phyloP scores from a whole-genome alignment of 2,888 invertebrate species.

The Flexamia atlantica region DNA sequence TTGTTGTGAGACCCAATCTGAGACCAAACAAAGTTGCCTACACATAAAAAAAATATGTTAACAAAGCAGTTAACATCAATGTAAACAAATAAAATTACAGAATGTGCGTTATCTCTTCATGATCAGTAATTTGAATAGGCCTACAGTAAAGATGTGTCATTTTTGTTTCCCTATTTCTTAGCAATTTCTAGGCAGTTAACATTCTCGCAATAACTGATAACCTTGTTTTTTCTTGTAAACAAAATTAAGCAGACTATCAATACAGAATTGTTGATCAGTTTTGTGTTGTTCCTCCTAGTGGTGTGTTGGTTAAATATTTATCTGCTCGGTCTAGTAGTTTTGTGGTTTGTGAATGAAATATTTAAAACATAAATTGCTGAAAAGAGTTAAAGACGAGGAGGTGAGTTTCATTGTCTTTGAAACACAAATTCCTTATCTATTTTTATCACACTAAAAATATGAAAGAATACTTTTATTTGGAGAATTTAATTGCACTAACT shows the following conservation, averaged over 20 bases:
- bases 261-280: background rate
- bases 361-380: slow-evolving; percentile 15
- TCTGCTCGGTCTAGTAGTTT: background rate
- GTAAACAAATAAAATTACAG: no score
- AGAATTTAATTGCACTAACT: no score
- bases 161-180: slow-evolving; percentile 1
- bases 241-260: background rate
- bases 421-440: no score
- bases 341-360: background rate
- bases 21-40: no score
- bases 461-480: no score
- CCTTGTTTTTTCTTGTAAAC: slow-evolving; percentile 35
- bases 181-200: slow-evolving; percentile 1
- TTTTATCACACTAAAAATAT: no score
- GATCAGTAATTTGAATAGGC: background rate
- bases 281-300: background rate
- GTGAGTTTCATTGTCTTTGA: background rate
- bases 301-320: background rate
- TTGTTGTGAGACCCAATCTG: no score
- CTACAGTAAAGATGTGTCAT: slow-evolving; percentile 1
- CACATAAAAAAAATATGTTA: no score
- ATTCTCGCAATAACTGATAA: slow-evolving; percentile 20
- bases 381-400: slow-evolving; percentile 1
- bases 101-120: background rate
- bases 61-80: no score